Evolutionary conservation across 30 jellyfish, hydroid and myxozoan species (phyloP), one percentile per base, ranked within the genome.

Genomic region (Aurelia aurita): DNA sequence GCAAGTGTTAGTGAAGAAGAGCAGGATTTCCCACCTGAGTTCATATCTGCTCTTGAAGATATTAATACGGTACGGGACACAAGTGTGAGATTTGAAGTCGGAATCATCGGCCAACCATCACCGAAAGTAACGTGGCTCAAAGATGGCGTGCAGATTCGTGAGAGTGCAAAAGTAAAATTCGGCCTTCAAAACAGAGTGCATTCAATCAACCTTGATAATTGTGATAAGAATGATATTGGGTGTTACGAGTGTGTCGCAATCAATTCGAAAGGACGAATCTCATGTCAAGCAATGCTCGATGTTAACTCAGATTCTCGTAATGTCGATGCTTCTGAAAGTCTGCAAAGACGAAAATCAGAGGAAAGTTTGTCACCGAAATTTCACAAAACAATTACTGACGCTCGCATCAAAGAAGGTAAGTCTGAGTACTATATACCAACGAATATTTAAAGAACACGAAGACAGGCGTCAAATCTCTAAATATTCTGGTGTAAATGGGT

Each of bases 201-300:
- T 45, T 83, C 93, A 1, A 69, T 83, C 28, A 68, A 65, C 4
- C 62, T 83, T 18, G 51, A 64, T 25, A 47, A 46, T 7, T 83
- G 93, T 51, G 80, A 69, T 26, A 26, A 63, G 31, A 71, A 69
- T 58, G 98, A 93, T 45, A 54, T 83, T 27, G 98, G 98, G 0
- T 95, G 95, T 49, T 93, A 93, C 80, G 98, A 93, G 46, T 87
- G 97, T 53, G 97, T 87, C 46, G 98, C 98, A 10, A 76, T 80
- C 45, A 93, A 93, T 65, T 81, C 88, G 11, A 74, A 77, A 59
- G 96, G 96, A 22, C 39, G 86, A 31, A 77, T 87, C 19, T 72
- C 89, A 6, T 87, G 96, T 47, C 96, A 87, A 39, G 88, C 89
- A 29, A 77, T 87, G 75, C 69, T 87, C 25, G 44, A 75, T 22